Percentiles rank a stretch among this genome's conserved stretches.
These are phyloP conservation scores for Tiphia femorata DNA, from an alignment of 2,888 invertebrate genomes.

Conservation along the genomic window DNA sequence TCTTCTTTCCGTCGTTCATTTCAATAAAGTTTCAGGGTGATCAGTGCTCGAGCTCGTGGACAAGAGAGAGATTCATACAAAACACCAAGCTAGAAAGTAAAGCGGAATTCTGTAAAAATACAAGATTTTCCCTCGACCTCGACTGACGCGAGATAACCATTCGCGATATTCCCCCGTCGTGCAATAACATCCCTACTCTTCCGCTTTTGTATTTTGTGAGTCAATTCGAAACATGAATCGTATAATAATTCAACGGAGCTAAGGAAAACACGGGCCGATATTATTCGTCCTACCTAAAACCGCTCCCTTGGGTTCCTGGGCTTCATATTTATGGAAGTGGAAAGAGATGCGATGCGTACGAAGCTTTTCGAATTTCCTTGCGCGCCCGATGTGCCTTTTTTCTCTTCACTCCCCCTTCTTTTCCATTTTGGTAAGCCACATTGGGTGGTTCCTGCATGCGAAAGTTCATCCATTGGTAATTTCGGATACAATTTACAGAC, in stretches of 20 bases:
- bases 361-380: slow-evolving; percentile 35
- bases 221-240: slow-evolving; percentile 69
- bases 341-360: not conserved
- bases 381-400: no score
- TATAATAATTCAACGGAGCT: slow-evolving; percentile 67
- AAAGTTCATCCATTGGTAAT: no score
- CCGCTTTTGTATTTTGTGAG: slow-evolving; percentile 68
- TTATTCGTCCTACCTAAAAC: slow-evolving; percentile 60
- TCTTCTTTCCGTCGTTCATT: no score
- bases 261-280: slow-evolving; percentile 65
- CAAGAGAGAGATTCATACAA: no score
- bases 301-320: slow-evolving; percentile 38
- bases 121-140: slow-evolving; percentile 52
- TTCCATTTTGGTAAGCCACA: not conserved
- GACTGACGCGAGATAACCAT: no score
- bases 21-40: no score
- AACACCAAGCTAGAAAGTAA: no score
- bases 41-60: no score
- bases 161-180: slow-evolving; percentile 42
- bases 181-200: slow-evolving; percentile 67
- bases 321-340: slow-evolving; percentile 54
- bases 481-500: no score
- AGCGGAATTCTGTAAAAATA: slow-evolving; percentile 55
- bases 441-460: no score
- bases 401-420: no score